Evolutionary conservation across 2,113 vertebrate species (phyloP).

Genomic region (Tragelaphus imberbis): DNA sequence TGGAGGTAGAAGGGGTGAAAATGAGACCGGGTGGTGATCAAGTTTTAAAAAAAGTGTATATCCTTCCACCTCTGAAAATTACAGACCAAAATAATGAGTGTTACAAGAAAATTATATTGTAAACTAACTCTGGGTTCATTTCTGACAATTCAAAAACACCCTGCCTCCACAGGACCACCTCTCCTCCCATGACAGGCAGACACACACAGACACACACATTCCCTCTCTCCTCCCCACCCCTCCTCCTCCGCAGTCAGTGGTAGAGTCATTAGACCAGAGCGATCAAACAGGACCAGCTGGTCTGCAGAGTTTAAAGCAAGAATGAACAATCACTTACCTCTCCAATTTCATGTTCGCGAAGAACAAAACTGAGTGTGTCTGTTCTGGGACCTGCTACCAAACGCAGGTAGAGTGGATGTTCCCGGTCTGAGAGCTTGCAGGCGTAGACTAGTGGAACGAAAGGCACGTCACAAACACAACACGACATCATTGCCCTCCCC

Average conservation of each 20-base stretch:
- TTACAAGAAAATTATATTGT: background rate
- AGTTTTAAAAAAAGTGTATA: background rate
- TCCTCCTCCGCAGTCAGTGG: background rate
- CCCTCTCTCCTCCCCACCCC: background rate
- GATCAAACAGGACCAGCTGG: background rate
- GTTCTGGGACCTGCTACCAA: conserved; percentile 90
- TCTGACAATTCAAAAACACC: background rate
- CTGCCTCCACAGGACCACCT: background rate
- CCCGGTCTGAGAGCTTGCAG: conserved; percentile 92
- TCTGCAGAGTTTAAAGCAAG: background rate
- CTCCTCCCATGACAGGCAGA: background rate
- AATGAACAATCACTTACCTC: conserved; percentile 80
- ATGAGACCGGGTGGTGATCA: background rate
- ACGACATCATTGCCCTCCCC: background rate
- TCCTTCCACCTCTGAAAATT: background rate
- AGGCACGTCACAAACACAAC: background rate
- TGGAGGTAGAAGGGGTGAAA: background rate
- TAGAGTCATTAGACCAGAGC: background rate
- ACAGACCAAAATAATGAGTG: background rate
- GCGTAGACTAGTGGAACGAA: conserved; percentile 84
- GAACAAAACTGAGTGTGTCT: conserved; percentile 92
- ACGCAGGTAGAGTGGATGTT: conserved; percentile 93
- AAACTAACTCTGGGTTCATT: background rate
- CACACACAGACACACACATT: background rate
- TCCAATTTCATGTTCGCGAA: conserved; percentile 93